Evolutionary conservation across 2,888 invertebrate species (phyloP), one percentile per base, ranked within the genome.

Genomic region (Eupithecia inturbata): DNA sequence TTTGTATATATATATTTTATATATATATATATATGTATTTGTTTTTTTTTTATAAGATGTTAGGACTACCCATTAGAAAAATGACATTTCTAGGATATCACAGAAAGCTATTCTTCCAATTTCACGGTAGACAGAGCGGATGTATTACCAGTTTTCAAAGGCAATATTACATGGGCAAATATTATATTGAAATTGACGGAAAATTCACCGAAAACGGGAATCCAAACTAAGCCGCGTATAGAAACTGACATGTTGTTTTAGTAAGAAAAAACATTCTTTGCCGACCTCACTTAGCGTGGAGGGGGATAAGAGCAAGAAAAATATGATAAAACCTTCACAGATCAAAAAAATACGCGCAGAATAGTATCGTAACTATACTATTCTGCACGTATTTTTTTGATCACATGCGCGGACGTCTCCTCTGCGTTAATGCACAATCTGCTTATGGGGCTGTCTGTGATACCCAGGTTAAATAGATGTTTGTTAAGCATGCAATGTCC

Each of bases 241-340:
- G 14, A 57, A 26, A 12, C 57, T 53, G 49, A 22, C 26, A 26
- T 26, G 26, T 26, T 12, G 26, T 22, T 53, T 57, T 14, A 14
- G 57, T 3, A 57, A 57, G 57, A 26, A 57, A 36, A 57, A 57
- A 57, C 57, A 57, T 5, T 12, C 22, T 57, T 57, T 57, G 12
- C 57, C 57, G 57, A 57, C 57, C 57, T 22, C 26, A 57, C 57
- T 57, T 57, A 57, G 57, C 12, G 53, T 22, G 26, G 14, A 57
- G 53, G 10, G 26, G 22, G 10, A 14, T 26, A 26, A 22, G 57
- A 26, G 57, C 26, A 26, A 57, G 57, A 57, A 57, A 57, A 57
- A 26, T 26, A 57, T 14, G 26, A 26, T 26, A 26, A 26, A 57
- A 26, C 26, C 5, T 53, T 22, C 10, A 14, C 57, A 12, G 57